Evolutionary conservation across 2,113 vertebrate genomes (phyloP).

Genomic region (Poecilia latipinna): DNA sequence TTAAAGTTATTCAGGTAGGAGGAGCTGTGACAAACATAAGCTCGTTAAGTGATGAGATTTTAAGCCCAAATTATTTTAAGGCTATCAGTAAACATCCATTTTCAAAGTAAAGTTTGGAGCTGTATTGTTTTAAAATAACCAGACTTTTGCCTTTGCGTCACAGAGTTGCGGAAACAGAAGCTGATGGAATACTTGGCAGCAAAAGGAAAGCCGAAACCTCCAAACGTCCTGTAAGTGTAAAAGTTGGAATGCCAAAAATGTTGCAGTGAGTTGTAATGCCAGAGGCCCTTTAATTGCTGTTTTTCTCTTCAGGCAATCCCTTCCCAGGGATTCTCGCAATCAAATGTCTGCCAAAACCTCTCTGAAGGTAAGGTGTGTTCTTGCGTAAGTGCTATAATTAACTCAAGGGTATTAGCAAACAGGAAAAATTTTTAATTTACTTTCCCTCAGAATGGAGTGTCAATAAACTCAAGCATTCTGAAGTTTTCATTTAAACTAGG

Average conservation of each 20-base stretch:
- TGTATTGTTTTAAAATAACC: neutral
- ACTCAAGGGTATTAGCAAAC: neutral
- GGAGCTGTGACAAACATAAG: neutral
- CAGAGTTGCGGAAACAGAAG: constrained; percentile 78
- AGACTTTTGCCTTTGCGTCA: neutral
- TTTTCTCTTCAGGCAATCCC: constrained; percentile 46
- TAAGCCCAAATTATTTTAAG: neutral
- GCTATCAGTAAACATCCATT: neutral
- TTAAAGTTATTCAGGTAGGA: neutral
- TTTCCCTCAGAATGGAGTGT: neutral
- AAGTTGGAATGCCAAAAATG: neutral
- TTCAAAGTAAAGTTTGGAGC: neutral
- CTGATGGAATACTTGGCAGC: constrained; percentile 75
- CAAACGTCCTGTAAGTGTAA: constrained; percentile 64
- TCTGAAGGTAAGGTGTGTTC: constrained; percentile 28
- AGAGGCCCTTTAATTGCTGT: accelerated
- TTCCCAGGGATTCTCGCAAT: neutral
- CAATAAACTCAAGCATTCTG: no score
- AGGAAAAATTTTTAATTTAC: neutral
- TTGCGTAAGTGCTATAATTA: no score
- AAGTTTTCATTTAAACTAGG: no score
- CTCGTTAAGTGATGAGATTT: neutral
- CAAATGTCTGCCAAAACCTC: constrained; percentile 8
- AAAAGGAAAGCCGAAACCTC: constrained; percentile 68
- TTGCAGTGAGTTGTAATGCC: neutral